Evolutionary conservation across 1,140 invertebrate genomes (phyloP).

Genomic region (Caligus rogercresseyi): DNA sequence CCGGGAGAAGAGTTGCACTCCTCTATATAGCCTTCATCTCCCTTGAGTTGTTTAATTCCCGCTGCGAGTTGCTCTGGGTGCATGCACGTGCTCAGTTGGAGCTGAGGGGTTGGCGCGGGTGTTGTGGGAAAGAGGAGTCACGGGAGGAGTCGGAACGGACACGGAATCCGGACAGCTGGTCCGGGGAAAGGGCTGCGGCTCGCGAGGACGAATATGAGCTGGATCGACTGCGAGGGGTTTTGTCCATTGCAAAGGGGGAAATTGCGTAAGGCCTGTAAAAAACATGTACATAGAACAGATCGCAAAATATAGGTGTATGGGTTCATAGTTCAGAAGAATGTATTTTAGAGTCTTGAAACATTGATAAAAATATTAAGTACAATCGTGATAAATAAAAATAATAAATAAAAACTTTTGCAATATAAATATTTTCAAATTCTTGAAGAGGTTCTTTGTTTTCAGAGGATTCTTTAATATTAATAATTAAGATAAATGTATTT

Average conservation of each 20-base stretch:
- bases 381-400: too few species aligned
- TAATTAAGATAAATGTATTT: too few species aligned
- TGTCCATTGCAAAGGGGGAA: background rate
- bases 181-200: background rate
- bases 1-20: constrained; percentile 3
- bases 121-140: constrained; percentile 6
- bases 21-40: constrained; percentile 8
- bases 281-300: too few species aligned
- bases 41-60: constrained; percentile 1
- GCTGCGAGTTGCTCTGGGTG: constrained; percentile 12
- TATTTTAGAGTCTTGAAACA: too few species aligned
- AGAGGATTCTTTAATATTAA: too few species aligned
- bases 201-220: constrained; percentile 1
- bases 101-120: constrained; percentile 9
- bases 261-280: too few species aligned
- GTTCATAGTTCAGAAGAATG: too few species aligned
- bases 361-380: too few species aligned
- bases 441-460: too few species aligned
- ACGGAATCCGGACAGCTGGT: constrained; percentile 7
- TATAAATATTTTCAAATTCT: too few species aligned
- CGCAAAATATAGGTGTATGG: too few species aligned
- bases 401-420: too few species aligned
- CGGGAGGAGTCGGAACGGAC: background rate
- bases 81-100: background rate
- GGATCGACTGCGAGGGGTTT: constrained; percentile 1